Evolutionary conservation across 2,888 invertebrate species (phyloP), one percentile per base, ranked within the genome.

Genomic region (Hirtodrosophila duncani): DNA sequence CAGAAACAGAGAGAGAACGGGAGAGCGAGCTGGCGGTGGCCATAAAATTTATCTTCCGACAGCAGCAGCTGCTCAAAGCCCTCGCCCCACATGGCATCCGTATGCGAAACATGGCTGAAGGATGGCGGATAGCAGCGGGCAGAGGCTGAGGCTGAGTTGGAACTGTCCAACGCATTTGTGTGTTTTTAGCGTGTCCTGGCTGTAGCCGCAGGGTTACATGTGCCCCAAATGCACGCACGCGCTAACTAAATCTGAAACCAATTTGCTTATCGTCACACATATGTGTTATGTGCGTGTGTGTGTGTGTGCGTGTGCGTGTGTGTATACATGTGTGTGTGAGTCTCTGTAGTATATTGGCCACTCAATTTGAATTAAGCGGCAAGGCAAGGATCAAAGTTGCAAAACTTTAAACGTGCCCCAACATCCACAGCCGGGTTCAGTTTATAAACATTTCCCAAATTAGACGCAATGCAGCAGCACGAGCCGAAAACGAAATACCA

Each of bases 241-340:
- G 43, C 46, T 48, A 52, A 53, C 69, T 68, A 61, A 71, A 77
- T 71, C 67, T 56, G 67, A 77, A 77, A 77, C 72, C 77, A 71
- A 71, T 71, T 71, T 71, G 67, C 64, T 67, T 66, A 56, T 66
- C 69, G 37, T 10, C 14, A 24, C 8, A 23, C 17, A 9, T 17
- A n/a, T 48, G n/a, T n/a, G n/a, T n/a, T n/a, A n/a, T n/a, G n/a
- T n/a, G n/a, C n/a, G n/a, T n/a, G n/a, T n/a, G n/a, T 34, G 9
- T 11, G 17, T 26, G 6, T 18, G 21, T 17, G 6, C 9, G 13
- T 17, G 14, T 26, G 18, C 13, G 20, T 24, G 34, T 18, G 36
- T 34, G 16, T 24, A 33, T 18, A 21, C 9, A 24, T 18, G 38
- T 17, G 24, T 9, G 24, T 31, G 48, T 44, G 29, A 17, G 18